Conservation (phyloP, 2,797 vertebrate species). For the Astyanax mexicanus region DNA sequence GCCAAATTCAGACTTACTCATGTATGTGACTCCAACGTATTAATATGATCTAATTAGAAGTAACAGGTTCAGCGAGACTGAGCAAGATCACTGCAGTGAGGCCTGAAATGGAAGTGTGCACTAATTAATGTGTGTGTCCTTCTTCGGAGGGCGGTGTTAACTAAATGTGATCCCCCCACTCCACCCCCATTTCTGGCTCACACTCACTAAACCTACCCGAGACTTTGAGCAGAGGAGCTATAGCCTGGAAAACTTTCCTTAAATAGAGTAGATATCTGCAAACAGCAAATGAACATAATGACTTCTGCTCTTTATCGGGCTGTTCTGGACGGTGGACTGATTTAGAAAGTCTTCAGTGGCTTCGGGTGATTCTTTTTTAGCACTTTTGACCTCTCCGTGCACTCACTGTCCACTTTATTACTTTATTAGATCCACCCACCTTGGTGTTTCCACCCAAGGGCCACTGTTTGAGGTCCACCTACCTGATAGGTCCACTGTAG, state of each 20-base stretch:
- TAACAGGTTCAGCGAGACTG: conserved; percentile 32
- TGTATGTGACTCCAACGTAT: conserved; percentile 14
- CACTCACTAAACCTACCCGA: not conserved
- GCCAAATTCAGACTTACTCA: not conserved
- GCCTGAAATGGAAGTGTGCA: conserved; percentile 38
- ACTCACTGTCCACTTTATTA: not conserved
- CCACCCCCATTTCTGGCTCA: not conserved
- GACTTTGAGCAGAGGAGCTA: not conserved
- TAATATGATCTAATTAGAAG: conserved; percentile 44
- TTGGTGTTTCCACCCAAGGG: not conserved
- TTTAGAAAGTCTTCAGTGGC: too few species aligned
- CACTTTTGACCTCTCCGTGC: too few species aligned
- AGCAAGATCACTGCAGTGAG: conserved; percentile 10
- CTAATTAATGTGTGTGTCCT: conserved; percentile 47
- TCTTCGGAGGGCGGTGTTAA: conserved; percentile 25
- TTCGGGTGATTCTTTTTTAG: too few species aligned
- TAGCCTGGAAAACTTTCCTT: not conserved
- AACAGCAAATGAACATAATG: too few species aligned
- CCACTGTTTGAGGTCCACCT: not conserved
- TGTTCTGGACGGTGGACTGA: too few species aligned
- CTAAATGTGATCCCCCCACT: not conserved
- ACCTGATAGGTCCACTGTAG: not conserved
- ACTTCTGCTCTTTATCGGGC: too few species aligned
- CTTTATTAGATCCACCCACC: conserved; percentile 1
- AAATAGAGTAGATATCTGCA: not conserved